A percentile compares a stretch with the other conserved stretches of the same genome.
phyloP scores from a whole-genome alignment of 1,140 invertebrate genomes.

The Spodoptera frugiperda region DNA sequence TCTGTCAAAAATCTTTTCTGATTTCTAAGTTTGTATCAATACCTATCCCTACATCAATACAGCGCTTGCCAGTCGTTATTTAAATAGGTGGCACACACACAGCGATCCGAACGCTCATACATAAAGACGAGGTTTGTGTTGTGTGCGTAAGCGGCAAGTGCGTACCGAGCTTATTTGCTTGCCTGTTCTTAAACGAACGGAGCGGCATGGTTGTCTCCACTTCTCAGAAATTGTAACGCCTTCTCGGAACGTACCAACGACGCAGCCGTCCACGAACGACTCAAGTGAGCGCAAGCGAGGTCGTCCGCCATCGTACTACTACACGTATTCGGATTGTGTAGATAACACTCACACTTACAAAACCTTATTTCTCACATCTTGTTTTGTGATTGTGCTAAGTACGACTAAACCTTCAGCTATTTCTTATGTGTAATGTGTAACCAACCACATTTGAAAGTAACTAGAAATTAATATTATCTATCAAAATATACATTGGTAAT shows the following conservation, averaged over 20 bases:
- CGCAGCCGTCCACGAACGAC: conserved; percentile 79
- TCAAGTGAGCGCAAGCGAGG: conserved; percentile 82
- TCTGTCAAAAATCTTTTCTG: neutral
- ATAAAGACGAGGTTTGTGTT: conserved; percentile 61
- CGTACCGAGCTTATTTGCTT: conserved; percentile 82
- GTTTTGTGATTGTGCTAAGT: conserved; percentile 14
- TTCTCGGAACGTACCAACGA: conserved; percentile 82
- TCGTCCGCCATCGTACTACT: conserved; percentile 74
- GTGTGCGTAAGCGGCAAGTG: conserved; percentile 70
- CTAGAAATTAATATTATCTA: neutral
- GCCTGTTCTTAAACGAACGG: conserved; percentile 74
- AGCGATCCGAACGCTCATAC: conserved; percentile 54
- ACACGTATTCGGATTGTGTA: conserved; percentile 70
- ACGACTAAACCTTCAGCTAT: conserved; percentile 35
- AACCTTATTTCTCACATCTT: conserved; percentile 35
- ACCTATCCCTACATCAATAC: neutral
- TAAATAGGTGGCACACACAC: conserved; percentile 62
- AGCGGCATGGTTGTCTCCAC: conserved; percentile 81
- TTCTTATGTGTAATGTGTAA: neutral
- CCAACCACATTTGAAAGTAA: neutral
- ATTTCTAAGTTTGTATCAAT: conserved; percentile 4
- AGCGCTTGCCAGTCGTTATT: conserved; percentile 37
- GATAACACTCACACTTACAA: conserved; percentile 64
- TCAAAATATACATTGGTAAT: neutral
- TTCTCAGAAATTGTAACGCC: conserved; percentile 85